Conservation (phyloP, 2,113 vertebrate species). For the Podocnemis expansa region DNA sequence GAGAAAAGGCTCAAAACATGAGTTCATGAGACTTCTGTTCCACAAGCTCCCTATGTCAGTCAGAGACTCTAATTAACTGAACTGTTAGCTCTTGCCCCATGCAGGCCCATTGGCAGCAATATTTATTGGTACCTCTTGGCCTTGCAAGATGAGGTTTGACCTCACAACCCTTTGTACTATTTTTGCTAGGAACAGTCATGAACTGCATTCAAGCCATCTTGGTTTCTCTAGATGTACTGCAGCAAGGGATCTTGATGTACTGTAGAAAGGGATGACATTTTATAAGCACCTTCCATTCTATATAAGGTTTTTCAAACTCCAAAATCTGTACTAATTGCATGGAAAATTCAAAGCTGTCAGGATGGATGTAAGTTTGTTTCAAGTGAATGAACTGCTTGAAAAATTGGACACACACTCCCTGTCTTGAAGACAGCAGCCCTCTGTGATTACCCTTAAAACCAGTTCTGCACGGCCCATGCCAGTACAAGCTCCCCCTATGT, state of each 20-base stretch:
- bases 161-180: rapidly evolving
- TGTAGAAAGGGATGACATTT: background rate
- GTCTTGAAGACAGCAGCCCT: background rate
- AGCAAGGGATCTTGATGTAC: no score
- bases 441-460: background rate
- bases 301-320: background rate
- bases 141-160: background rate
- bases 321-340: background rate
- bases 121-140: background rate
- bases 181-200: background rate
- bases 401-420: background rate
- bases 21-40: background rate
- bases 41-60: background rate
- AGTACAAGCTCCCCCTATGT: no score
- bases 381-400: background rate
- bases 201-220: background rate
- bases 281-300: background rate
- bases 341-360: background rate
- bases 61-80: background rate
- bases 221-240: background rate
- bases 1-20: rapidly evolving
- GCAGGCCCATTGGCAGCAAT: background rate
- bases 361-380: background rate
- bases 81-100: background rate
- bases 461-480: background rate